phyloP scores from a whole-genome alignment of 2,113 vertebrate species.

The Sapajus apella region DNA sequence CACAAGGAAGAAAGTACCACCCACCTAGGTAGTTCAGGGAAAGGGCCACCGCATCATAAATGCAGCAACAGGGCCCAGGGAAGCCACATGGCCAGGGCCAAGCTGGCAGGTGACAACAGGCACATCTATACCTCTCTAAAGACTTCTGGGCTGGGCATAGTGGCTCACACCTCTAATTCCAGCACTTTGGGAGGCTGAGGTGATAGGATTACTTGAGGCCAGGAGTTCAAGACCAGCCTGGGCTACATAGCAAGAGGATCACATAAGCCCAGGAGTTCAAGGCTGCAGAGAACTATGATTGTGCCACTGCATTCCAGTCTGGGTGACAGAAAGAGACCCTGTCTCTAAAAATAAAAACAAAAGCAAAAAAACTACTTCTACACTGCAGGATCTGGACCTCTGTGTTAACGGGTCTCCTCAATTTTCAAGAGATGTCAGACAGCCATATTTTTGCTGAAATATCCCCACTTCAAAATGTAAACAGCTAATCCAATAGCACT shows the following conservation, averaged over 20 bases:
- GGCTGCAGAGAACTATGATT: too few relatives aligned
- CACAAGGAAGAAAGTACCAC: neutral
- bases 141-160: neutral
- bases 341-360: too few relatives aligned
- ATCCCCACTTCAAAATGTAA: neutral
- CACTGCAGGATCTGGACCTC: neutral
- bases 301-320: too few relatives aligned
- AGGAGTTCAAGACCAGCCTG: too few relatives aligned
- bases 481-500: neutral
- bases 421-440: neutral
- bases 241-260: too few relatives aligned
- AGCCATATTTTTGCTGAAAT: neutral
- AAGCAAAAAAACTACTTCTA: neutral
- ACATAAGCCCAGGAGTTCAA: too few relatives aligned
- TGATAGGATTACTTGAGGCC: too few relatives aligned
- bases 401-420: neutral
- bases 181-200: too few relatives aligned
- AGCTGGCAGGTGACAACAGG: neutral
- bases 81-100: neutral
- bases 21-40: neutral
- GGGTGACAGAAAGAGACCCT: too few relatives aligned
- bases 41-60: neutral
- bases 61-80: neutral
- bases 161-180: too few relatives aligned
- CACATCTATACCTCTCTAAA: neutral